These are phyloP conservation scores for Sebastes goodei DNA, from an alignment of 2,797 vertebrate genomes.

Conservation along the genomic window DNA sequence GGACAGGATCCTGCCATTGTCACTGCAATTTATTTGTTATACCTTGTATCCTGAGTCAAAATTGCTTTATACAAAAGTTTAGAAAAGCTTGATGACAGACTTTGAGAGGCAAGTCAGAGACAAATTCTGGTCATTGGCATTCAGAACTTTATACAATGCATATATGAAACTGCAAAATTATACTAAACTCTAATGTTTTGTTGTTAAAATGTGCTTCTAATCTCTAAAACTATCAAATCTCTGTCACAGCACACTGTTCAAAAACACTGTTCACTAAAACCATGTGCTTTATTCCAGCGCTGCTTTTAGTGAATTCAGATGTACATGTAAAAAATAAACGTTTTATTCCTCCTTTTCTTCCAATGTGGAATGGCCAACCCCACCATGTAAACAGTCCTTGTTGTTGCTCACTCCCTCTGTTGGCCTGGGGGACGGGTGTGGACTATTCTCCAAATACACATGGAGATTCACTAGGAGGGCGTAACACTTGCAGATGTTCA, in stretches of 20 bases:
- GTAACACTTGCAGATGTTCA: conserved; percentile 3
- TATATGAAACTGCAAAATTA: background rate
- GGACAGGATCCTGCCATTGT: background rate
- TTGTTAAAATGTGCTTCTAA: background rate
- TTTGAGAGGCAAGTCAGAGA: background rate
- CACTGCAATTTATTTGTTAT: background rate
- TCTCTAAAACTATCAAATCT: background rate
- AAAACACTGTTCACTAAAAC: background rate
- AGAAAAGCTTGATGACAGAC: background rate
- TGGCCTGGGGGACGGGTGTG: background rate
- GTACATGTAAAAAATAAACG: background rate
- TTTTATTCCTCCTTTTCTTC: background rate
- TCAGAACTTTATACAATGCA: background rate
- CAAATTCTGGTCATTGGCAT: background rate
- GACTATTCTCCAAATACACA: conserved; percentile 14
- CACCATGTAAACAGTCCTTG: background rate
- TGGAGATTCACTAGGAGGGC: background rate
- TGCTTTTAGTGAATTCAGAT: background rate
- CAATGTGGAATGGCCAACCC: background rate
- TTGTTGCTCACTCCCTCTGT: background rate
- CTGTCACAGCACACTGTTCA: background rate
- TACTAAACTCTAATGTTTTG: background rate
- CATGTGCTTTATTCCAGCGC: background rate
- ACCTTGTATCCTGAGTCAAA: no score
- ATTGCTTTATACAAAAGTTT: background rate